Base-by-base conservation (phyloP, 2,113 vertebrate genomes). In the Microtus pennsylvanicus region DNA sequence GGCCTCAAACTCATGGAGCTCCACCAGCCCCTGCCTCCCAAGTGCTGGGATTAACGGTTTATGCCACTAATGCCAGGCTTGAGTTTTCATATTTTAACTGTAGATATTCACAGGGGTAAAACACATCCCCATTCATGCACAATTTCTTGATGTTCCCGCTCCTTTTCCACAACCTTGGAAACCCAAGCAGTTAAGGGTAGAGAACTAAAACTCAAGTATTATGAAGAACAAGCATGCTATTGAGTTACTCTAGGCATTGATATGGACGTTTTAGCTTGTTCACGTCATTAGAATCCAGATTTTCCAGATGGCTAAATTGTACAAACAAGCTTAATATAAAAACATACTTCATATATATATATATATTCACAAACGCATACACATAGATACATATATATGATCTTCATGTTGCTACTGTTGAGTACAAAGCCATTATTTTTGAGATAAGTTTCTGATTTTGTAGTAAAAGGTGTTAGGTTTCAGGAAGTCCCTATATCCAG, bases 361-460 rank as follows among this genome's bases (percentile, higher is more conserved):
- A 24, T 38, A 52, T 52, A 52, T 13, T 5, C 12, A 24, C 3
- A 35, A 3, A 19, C 9, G 19, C 47, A 52, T 35, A 78, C 38
- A 45, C 7, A 21, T 52, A 22, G 33, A 65, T 65, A 65, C 63
- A 65, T 65, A 81, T 26, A n/a, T 13, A 81, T 81, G 16, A 65
- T 90, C 72, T 47, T 75, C 28, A 45, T 63, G 83, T 96, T 95
- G 24, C 89, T 90, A 70, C 33, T 89, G 14, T 52, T 69, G 90
- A 93, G 52, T 19, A 93, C 50, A 91, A 76, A 92, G 35, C 30
- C 76, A 7, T 67, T 88, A 38, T 75, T 90, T 97, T 94, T 65
- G 61, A 93, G 67, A 86, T 6, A 91, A 87, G 30, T 58, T 94
- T 90, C 90, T 87, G n/a, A 35, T 91, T 95, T 89, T 86, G 61